These are phyloP conservation scores for Coenobita brevimanus DNA, from an alignment of 1,140 invertebrate species.

Conservation along the genomic window DNA sequence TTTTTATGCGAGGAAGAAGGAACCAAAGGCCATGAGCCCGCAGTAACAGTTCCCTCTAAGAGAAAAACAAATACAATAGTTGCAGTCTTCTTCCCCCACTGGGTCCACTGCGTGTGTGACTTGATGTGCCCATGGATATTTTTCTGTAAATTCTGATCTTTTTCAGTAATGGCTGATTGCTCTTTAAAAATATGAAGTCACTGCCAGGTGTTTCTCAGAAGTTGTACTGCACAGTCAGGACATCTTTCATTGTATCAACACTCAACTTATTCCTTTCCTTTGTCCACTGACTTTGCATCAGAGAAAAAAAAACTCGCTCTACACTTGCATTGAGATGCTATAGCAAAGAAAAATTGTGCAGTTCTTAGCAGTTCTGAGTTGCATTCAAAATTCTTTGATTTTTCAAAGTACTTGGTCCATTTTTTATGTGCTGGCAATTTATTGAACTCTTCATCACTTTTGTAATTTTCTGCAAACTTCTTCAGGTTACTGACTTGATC, in stretches of 20 bases:
- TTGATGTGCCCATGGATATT: too few relatives aligned
- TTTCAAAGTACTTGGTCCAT: constrained; percentile 41
- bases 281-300: constrained; percentile 25
- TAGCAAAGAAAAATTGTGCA: constrained; percentile 34
- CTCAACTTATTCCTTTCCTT: constrained; percentile 31
- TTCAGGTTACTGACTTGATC: constrained; percentile 24
- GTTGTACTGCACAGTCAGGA: constrained; percentile 32
- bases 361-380: constrained; percentile 25
- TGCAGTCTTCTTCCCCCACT: too few relatives aligned
- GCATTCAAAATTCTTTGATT: constrained; percentile 36
- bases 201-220: neutral
- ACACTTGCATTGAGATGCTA: constrained; percentile 15
- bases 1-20: too few relatives aligned
- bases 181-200: constrained; percentile 26
- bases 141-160: too few relatives aligned
- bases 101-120: too few relatives aligned
- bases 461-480: constrained; percentile 34
- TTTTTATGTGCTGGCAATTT: constrained; percentile 37
- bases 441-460: constrained; percentile 31
- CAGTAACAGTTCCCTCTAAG: too few relatives aligned
- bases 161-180: too few relatives aligned
- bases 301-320: constrained; percentile 2
- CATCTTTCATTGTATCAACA: constrained; percentile 33
- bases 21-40: too few relatives aligned
- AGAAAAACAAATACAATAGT: too few relatives aligned